Percentiles rank a stretch among this genome's conserved stretches.
Conservation (phyloP, 1,140 invertebrate species). For the Littorina saxatilis region DNA sequence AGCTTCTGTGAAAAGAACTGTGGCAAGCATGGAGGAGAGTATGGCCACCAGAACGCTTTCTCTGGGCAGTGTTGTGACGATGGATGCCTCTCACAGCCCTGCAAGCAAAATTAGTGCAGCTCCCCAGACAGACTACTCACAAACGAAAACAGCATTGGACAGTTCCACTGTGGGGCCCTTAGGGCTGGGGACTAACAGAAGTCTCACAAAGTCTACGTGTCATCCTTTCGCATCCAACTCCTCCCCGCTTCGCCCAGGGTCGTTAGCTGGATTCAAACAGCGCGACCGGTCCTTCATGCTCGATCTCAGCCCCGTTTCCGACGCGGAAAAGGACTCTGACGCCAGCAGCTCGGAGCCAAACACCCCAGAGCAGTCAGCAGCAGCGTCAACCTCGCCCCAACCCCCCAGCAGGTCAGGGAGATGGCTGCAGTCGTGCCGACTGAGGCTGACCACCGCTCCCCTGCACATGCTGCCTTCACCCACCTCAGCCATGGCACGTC, state of each 20-base stretch:
- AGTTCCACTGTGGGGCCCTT: neutral
- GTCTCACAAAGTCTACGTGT: neutral
- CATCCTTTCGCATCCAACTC: neutral
- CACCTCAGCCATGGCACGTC: constrained; percentile 51
- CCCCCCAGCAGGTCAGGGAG: neutral
- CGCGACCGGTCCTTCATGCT: constrained; percentile 28
- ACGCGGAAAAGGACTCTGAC: constrained; percentile 32
- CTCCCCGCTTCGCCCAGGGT: neutral
- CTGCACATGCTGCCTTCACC: constrained; percentile 44
- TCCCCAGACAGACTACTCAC: neutral
- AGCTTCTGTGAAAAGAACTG: neutral
- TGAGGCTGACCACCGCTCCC: constrained; percentile 19
- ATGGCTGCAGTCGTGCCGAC: neutral
- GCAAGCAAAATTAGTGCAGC: neutral
- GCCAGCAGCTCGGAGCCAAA: constrained; percentile 25
- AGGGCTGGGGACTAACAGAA: neutral
- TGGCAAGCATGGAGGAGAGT: neutral
- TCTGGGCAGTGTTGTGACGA: constrained; percentile 3
- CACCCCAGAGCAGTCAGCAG: constrained; percentile 15
- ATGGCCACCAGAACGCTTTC: neutral
- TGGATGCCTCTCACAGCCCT: neutral
- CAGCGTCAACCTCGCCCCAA: neutral
- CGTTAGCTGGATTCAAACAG: constrained; percentile 24
- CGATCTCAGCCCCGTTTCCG: constrained; percentile 35
- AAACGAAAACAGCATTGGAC: neutral